Base-by-base conservation (phyloP, 2,888 invertebrate species). In the Amiota mariae region DNA sequence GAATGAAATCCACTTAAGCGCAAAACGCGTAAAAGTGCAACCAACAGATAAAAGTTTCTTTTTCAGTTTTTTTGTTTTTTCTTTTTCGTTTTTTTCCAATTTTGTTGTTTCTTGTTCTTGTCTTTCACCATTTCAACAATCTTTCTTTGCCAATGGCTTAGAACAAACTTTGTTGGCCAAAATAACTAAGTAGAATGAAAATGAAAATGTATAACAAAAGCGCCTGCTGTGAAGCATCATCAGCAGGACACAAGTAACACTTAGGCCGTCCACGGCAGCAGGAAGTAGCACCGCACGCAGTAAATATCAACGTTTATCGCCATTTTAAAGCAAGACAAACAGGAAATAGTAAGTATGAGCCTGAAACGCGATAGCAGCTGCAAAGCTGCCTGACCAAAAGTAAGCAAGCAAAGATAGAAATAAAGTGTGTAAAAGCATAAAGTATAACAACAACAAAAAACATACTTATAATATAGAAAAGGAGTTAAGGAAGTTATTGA, bases 211-310 rank as follows among this genome's bases (percentile, higher is more conserved):
- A 51, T n/a, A n/a, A n/a, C n/a, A 51, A n/a, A n/a, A n/a, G n/a
- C 54, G 54, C n/a, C n/a, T 51, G n/a, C 54, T 8, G 15, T 12
- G 63, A 12, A 12, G 24, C 63, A 13, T 24, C 24, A 46, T 11
- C 63, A 63, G 63, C 18, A 46, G 46, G 13, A 20, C 61, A 63
- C 11, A 49, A 20, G 67, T 49, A 49, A 67, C 67, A 67, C 67
- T 68, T 20, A 13, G n/a, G 67, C 51, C 54, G 20, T 15, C 36
- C 36, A 36, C 36, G 36, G 36, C 36, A 36, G 20, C 67, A 49
- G 67, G 67, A 68, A 68, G 67, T 54, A 68, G 11, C 54, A 24
- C 67, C 20, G 24, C 67, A 54, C 67, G 67, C 67, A 49, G 24
- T 54, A 54, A 67, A 67, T 54, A 68, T 24, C 6, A 36, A 8